Percentiles rank a stretch among this genome's conserved stretches.
Conservation (phyloP, 2,888 invertebrate species). For the Meta bourneti region DNA sequence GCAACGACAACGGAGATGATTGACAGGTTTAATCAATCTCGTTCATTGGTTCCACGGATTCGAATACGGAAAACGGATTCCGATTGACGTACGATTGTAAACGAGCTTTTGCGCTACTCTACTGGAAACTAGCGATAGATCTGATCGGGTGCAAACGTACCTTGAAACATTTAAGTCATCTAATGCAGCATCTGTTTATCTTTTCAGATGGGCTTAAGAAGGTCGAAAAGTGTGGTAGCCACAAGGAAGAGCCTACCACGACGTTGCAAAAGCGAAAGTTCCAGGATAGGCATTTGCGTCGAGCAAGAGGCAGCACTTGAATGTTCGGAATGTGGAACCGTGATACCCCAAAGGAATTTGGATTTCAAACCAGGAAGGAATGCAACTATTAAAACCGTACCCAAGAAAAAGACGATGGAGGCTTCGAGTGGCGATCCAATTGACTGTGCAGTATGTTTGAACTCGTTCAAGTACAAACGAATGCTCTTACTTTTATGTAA, state of each 20-base stretch:
- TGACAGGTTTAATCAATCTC: too few species aligned
- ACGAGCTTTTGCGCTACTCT: too few species aligned
- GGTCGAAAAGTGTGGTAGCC: not conserved
- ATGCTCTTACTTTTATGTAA: constrained; percentile 33
- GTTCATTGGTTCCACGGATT: too few species aligned
- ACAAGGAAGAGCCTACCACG: constrained; percentile 10
- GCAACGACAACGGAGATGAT: too few species aligned
- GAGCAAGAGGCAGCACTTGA: not conserved
- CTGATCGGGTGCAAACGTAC: too few species aligned
- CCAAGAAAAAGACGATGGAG: constrained; percentile 16
- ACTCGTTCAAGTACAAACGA: constrained; percentile 14
- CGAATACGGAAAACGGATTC: too few species aligned
- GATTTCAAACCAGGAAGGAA: not conserved
- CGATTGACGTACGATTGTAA: too few species aligned
- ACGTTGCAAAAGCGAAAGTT: not conserved
- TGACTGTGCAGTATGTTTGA: constrained; percentile 41
- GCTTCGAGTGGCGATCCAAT: not conserved
- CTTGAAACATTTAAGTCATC: too few species aligned
- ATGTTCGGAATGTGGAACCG: constrained; percentile 18
- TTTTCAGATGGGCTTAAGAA: constrained; percentile 20
- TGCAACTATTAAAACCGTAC: not conserved
- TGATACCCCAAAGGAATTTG: not conserved
- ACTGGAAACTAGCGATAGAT: too few species aligned
- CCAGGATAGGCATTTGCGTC: constrained; percentile 7
- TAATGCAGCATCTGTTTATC: too few species aligned